Evolutionary conservation across 2,888 invertebrate genomes (phyloP).

Genomic region (Sepioteuthis lessoniana): DNA sequence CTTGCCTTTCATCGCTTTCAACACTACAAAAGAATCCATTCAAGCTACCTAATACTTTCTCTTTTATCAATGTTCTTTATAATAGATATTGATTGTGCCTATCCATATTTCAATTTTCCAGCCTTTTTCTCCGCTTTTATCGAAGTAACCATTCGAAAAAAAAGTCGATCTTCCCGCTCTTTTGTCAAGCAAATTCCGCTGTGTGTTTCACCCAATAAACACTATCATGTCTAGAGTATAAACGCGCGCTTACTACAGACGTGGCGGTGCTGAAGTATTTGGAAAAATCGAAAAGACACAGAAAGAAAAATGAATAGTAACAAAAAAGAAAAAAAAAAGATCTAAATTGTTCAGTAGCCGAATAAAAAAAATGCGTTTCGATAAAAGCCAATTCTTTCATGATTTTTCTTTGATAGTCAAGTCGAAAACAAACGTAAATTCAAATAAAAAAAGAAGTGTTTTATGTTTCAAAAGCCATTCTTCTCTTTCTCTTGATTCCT

Average conservation of each 20-base stretch:
- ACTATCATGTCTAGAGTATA: background rate
- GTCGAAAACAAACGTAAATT: no score
- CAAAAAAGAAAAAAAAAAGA: no score
- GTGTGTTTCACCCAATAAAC: slow-evolving; percentile 2
- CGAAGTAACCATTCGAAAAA: background rate
- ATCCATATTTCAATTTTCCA: slow-evolving; percentile 33
- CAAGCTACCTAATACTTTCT: background rate
- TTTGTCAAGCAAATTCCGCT: background rate
- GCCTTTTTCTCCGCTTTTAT: background rate
- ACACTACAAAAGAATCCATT: background rate
- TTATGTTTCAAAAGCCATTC: no score
- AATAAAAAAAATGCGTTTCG: no score
- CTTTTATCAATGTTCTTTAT: background rate
- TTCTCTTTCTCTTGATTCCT: no score
- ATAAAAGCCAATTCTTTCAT: no score
- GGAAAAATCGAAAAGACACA: background rate
- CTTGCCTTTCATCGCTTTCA: background rate
- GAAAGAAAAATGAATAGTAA: background rate
- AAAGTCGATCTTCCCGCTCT: slow-evolving; percentile 1
- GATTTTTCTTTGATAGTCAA: no score
- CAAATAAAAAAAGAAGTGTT: no score
- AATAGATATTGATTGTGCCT: slow-evolving; percentile 5
- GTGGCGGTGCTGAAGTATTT: background rate
- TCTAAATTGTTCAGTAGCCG: no score
- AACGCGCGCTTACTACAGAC: background rate